Percentiles rank a stretch among this genome's conserved stretches.
Conservation (phyloP, 2,113 vertebrate genomes). For the Philantomba maxwellii region DNA sequence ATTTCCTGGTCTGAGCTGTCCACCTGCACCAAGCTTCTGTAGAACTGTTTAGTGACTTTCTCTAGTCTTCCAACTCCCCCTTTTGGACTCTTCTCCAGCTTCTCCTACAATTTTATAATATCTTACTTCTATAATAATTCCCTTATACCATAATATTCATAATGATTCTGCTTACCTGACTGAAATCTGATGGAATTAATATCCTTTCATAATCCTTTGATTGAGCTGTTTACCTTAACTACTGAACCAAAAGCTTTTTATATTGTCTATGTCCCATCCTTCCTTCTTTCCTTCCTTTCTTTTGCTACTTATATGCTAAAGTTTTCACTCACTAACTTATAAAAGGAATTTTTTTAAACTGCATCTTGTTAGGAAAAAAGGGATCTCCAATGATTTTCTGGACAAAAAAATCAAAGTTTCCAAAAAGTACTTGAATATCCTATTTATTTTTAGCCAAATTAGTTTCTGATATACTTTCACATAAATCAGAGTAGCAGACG, state of each 20-base stretch:
- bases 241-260: neutral
- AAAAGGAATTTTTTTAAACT: neutral
- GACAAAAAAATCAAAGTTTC: neutral
- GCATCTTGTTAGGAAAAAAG: neutral
- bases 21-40: neutral
- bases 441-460: slow-evolving; percentile 9
- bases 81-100: neutral
- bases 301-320: neutral
- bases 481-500: neutral
- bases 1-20: neutral
- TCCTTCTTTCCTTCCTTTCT: neutral
- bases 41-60: neutral
- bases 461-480: neutral
- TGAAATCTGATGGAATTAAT: neutral
- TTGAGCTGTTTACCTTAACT: neutral
- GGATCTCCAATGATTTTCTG: neutral
- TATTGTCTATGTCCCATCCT: neutral
- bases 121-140: neutral
- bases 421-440: neutral
- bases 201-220: neutral
- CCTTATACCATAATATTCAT: neutral
- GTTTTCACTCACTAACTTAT: slow-evolving; percentile 3
- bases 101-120: neutral
- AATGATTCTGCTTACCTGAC: neutral
- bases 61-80: neutral